phyloP scores from a whole-genome alignment of 2,888 invertebrate genomes.

The Catocala nupta region DNA sequence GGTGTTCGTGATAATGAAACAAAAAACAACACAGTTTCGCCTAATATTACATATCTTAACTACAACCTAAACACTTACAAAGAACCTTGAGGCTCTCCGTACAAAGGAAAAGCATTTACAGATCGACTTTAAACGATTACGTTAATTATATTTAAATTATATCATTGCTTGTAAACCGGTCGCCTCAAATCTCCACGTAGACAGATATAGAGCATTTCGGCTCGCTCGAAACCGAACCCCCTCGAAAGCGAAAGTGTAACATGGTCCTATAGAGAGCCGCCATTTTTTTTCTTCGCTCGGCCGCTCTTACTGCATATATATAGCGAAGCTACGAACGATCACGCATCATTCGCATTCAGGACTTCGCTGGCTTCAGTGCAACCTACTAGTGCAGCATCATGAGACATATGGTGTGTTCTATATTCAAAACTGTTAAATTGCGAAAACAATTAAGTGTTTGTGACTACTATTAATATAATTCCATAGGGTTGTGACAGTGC shows the following conservation, averaged over 20 bases:
- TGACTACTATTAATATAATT: slow-evolving; percentile 49
- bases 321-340: slow-evolving; percentile 75
- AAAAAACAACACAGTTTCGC: background rate
- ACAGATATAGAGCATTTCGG: slow-evolving; percentile 79
- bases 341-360: slow-evolving; percentile 87
- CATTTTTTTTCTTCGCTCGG: slow-evolving; percentile 84
- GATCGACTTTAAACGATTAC: slow-evolving; percentile 49
- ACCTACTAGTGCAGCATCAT: slow-evolving; percentile 84
- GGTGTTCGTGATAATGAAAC: background rate
- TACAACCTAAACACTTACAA: slow-evolving; percentile 28
- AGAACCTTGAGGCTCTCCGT: slow-evolving; percentile 44
- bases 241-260: slow-evolving; percentile 86
- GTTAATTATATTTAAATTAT: slow-evolving; percentile 56
- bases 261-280: slow-evolving; percentile 79
- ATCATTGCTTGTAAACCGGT: slow-evolving; percentile 62
- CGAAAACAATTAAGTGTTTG: slow-evolving; percentile 60
- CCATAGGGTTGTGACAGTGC: slow-evolving; percentile 56
- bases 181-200: slow-evolving; percentile 55
- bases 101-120: slow-evolving; percentile 54
- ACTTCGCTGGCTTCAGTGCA: slow-evolving; percentile 87
- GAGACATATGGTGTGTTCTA: slow-evolving; percentile 85
- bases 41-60: slow-evolving; percentile 15
- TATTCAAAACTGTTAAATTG: slow-evolving; percentile 42
- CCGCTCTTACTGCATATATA: slow-evolving; percentile 84
- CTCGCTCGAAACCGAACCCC: slow-evolving; percentile 71